These are phyloP conservation scores for Cottus gobio DNA, from an alignment of 2,113 vertebrate species.

Conservation along the genomic window DNA sequence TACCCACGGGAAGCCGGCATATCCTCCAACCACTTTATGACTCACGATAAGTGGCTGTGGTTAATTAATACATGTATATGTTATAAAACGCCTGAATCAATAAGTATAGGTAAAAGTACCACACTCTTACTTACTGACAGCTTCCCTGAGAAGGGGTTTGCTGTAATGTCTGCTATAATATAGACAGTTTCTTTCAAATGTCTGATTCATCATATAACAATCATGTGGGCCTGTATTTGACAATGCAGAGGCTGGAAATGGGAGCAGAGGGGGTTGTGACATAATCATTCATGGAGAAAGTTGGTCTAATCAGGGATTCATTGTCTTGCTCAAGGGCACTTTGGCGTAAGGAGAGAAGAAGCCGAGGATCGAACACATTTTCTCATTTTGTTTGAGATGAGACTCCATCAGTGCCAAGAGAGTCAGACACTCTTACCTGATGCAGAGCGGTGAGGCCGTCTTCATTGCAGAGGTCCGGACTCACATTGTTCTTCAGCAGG, in stretches of 20 bases:
- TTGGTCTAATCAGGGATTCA: background rate
- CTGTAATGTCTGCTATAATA: background rate
- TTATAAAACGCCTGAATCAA: background rate
- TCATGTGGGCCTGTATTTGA: background rate
- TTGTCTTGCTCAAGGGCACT: background rate
- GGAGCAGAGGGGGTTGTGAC: background rate
- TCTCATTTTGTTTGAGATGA: background rate
- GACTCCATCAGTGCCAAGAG: background rate
- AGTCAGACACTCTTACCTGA: conserved; percentile 85
- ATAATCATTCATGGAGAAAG: background rate
- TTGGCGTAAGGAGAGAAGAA: background rate
- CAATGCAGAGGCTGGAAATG: background rate
- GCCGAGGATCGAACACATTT: background rate
- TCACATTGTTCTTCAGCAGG: conserved; percentile 93
- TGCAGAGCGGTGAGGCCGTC: conserved; percentile 97
- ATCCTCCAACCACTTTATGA: background rate
- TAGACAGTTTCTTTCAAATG: background rate
- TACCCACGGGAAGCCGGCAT: background rate
- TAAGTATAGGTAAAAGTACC: background rate
- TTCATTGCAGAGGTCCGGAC: conserved; percentile 96
- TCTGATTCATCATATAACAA: background rate
- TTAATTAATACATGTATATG: background rate
- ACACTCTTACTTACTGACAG: background rate
- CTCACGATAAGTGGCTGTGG: background rate
- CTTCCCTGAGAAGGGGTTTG: background rate